Evolutionary conservation across 1,140 invertebrate species (phyloP).

Genomic region (Bacillus rossius): DNA sequence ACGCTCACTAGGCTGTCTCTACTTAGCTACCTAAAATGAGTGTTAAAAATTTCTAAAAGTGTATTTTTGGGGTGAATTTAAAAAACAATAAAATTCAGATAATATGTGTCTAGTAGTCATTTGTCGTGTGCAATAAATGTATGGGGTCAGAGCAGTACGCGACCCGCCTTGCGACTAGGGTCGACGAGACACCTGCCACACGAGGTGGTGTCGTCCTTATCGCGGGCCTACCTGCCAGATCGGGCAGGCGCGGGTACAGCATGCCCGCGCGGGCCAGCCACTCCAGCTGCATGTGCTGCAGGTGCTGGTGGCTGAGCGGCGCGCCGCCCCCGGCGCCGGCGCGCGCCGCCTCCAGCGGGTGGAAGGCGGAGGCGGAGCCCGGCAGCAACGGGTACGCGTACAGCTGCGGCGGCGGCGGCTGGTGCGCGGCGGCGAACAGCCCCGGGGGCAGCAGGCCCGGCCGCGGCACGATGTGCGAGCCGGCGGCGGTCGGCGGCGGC

Average conservation of each 20-base stretch:
- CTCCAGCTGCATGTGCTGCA: conserved; percentile 78
- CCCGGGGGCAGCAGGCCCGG: conserved; percentile 1
- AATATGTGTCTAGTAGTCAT: no score
- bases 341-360: neutral
- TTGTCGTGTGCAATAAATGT: no score
- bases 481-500: neutral
- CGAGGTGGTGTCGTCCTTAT: no score
- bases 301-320: conserved; percentile 41
- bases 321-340: neutral
- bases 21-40: no score
- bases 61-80: no score
- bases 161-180: no score
- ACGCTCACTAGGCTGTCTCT: no score
- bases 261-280: conserved; percentile 79
- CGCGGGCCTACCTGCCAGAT: conserved; percentile 46
- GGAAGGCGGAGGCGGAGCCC: conserved; percentile 7
- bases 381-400: neutral
- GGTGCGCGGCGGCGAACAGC: conserved; percentile 1
- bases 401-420: neutral
- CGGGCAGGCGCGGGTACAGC: conserved; percentile 74
- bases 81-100: no score
- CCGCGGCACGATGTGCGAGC: conserved; percentile 8
- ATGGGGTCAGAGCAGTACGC: no score
- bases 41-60: no score
- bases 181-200: no score